Conservation (phyloP, 1,140 invertebrate species). For the Hormaphis cornu region DNA sequence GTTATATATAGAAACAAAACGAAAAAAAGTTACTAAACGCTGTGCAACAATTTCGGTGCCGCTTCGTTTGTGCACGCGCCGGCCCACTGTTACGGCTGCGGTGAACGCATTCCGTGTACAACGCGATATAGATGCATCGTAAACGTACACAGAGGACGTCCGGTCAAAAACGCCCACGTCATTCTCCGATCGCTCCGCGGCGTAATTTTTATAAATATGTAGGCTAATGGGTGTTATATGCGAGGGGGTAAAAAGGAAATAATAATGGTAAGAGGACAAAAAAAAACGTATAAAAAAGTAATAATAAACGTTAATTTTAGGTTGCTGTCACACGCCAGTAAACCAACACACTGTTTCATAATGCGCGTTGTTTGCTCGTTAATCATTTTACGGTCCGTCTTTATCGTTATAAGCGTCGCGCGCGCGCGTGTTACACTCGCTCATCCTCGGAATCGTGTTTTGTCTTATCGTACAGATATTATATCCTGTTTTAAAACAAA, state of each 20-base stretch:
- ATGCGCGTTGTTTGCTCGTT: not conserved
- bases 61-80: no score
- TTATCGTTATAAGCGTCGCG: no score
- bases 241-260: not conserved
- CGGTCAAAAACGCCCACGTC: constrained; percentile 17
- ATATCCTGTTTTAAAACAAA: no score
- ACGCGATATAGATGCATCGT: no score
- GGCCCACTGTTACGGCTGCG: no score
- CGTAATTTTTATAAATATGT: not conserved
- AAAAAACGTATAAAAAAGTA: constrained; percentile 1
- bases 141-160: not conserved
- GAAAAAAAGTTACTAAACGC: no score
- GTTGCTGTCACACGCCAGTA: constrained; percentile 3
- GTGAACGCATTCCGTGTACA: no score
- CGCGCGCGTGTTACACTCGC: no score
- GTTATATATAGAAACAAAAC: no score
- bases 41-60: no score
- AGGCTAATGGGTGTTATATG: not conserved
- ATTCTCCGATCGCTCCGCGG: not conserved
- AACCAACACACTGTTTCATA: not conserved
- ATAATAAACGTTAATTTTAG: constrained; percentile 12
- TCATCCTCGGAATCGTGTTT: no score
- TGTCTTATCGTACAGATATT: no score
- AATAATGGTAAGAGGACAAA: not conserved
- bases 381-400: constrained; percentile 3